Conservation (phyloP, 2,888 invertebrate genomes). For the Coecobrya sp. region DNA sequence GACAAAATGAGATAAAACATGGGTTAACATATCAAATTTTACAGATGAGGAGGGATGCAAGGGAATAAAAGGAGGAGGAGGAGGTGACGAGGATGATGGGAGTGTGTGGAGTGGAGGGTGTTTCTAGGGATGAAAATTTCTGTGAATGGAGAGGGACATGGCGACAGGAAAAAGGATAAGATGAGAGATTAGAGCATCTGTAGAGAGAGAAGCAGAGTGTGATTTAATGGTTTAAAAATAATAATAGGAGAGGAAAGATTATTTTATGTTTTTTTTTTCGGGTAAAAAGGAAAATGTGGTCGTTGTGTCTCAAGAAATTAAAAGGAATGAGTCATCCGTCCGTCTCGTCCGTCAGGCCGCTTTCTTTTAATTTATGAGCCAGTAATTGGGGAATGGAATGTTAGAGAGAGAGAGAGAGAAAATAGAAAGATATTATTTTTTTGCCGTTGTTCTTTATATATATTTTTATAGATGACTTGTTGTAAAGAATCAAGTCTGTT, state of each 20-base stretch:
- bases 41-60: too few species aligned
- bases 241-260: too few species aligned
- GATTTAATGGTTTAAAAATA: not conserved
- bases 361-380: conserved; percentile 62
- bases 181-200: too few species aligned
- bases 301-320: not conserved
- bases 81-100: too few species aligned
- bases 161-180: too few species aligned
- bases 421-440: not conserved
- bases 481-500: not conserved
- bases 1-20: not conserved
- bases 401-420: not conserved
- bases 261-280: too few species aligned
- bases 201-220: too few species aligned
- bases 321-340: not conserved
- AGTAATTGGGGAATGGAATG: conserved; percentile 66
- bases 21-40: too few species aligned
- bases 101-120: too few species aligned
- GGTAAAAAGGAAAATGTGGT: too few species aligned
- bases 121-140: not conserved
- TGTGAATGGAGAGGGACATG: not conserved
- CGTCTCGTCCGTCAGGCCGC: not conserved
- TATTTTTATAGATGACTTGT: not conserved
- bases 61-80: not conserved
- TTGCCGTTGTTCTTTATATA: not conserved